These are phyloP conservation scores for Trichonephila inaurata DNA, from an alignment of 1,140 invertebrate species.

Conservation along the genomic window DNA sequence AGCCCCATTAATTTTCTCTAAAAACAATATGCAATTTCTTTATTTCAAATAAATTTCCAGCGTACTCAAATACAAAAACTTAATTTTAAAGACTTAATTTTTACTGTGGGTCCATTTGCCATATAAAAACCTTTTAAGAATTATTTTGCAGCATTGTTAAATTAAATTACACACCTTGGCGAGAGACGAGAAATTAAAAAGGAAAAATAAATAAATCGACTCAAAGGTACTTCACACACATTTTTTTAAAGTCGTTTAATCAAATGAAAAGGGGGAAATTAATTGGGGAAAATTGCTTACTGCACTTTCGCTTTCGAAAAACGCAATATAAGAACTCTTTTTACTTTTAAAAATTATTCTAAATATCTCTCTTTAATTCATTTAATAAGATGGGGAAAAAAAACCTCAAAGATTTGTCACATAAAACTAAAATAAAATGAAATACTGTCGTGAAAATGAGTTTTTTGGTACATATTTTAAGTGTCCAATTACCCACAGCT, in stretches of 20 bases:
- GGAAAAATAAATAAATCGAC: background rate
- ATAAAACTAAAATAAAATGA: background rate
- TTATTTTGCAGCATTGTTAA: background rate
- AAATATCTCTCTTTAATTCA: background rate
- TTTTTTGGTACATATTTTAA: background rate
- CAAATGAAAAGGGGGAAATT: background rate
- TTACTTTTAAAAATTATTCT: background rate
- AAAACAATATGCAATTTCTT: too few species aligned
- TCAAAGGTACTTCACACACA: background rate
- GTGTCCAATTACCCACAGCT: constrained; percentile 5
- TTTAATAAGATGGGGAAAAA: background rate
- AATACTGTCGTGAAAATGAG: background rate
- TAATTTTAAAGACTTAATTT: too few species aligned
- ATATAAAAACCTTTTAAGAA: background rate
- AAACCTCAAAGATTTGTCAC: background rate
- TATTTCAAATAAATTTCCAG: too few species aligned
- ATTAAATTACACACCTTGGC: background rate
- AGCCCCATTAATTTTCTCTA: too few species aligned
- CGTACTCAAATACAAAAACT: too few species aligned
- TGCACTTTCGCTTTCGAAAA: background rate
- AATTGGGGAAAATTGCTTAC: background rate
- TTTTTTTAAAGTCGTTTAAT: background rate
- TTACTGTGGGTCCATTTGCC: too few species aligned
- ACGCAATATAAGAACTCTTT: background rate
- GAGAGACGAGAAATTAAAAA: background rate